phyloP scores from a whole-genome alignment of 2,888 invertebrate genomes.

The Sphaerophoria taeniata region DNA sequence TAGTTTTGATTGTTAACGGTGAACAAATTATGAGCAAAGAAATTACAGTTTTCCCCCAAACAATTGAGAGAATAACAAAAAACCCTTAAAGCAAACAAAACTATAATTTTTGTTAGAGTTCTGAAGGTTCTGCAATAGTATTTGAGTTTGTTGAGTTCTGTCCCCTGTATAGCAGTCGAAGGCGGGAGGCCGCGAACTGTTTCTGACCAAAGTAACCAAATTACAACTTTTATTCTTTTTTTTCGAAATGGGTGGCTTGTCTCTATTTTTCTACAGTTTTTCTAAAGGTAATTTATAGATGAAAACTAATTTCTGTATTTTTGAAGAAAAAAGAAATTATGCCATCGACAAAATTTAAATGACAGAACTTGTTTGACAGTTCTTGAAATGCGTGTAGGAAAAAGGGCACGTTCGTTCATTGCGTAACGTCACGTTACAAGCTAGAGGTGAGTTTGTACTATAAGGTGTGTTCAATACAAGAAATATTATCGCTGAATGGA shows the following conservation, averaged over 20 bases:
- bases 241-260: too few relatives aligned
- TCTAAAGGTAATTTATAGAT: neutral
- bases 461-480: too few relatives aligned
- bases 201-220: neutral
- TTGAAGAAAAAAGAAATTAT: neutral
- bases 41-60: neutral
- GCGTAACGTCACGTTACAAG: conserved; percentile 1
- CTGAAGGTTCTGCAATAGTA: neutral
- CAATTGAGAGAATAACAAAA: neutral
- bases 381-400: neutral
- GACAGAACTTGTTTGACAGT: conserved; percentile 43
- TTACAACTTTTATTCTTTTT: neutral
- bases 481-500: too few relatives aligned
- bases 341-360: neutral
- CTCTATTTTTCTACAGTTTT: neutral
- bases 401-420: neutral
- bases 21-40: neutral
- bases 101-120: neutral
- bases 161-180: neutral
- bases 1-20: conserved; percentile 1
- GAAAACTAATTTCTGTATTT: neutral
- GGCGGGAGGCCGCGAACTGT: conserved; percentile 19
- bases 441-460: neutral
- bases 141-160: conserved; percentile 47
- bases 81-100: conserved; percentile 59